These are phyloP conservation scores for Drosophila monieri DNA, from an alignment of 2,888 invertebrate species.

Conservation along the genomic window DNA sequence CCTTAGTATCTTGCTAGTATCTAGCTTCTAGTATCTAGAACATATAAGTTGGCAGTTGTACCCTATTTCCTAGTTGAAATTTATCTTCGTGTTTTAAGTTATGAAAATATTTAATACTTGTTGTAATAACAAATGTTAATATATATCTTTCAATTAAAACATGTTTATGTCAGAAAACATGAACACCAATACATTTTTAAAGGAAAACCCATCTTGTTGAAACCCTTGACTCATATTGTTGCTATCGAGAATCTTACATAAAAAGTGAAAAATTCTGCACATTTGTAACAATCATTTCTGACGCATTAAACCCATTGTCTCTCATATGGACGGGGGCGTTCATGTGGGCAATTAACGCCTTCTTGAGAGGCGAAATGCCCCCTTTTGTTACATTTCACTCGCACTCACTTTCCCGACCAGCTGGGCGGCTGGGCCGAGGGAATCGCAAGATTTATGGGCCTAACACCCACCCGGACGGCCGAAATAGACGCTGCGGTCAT, in stretches of 20 bases:
- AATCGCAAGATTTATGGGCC: conserved; percentile 53
- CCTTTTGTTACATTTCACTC: conserved; percentile 51
- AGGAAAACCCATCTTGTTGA: background rate
- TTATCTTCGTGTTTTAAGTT: too few species aligned
- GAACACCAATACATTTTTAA: too few species aligned
- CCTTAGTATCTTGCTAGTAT: too few species aligned
- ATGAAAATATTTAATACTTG: too few species aligned
- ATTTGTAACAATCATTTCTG: conserved; percentile 23
- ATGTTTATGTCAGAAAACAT: too few species aligned
- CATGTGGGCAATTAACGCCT: conserved; percentile 43
- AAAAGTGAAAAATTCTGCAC: conserved; percentile 6
- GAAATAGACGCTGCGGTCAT: conserved; percentile 57
- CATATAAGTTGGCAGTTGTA: background rate
- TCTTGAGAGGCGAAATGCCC: conserved; percentile 23
- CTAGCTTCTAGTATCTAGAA: too few species aligned
- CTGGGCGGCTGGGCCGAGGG: conserved; percentile 24
- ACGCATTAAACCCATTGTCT: conserved; percentile 44
- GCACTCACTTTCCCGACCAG: conserved; percentile 37
- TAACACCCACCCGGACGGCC: conserved; percentile 30
- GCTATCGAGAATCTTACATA: background rate
- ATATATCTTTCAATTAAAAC: too few species aligned
- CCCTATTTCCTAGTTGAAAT: background rate
- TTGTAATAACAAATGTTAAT: too few species aligned
- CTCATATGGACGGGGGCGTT: conserved; percentile 21
- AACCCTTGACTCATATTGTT: background rate